Evolutionary conservation across 2,113 vertebrate species (phyloP), one percentile per base, ranked within the genome.

Genomic region (Carassius auratus): DNA sequence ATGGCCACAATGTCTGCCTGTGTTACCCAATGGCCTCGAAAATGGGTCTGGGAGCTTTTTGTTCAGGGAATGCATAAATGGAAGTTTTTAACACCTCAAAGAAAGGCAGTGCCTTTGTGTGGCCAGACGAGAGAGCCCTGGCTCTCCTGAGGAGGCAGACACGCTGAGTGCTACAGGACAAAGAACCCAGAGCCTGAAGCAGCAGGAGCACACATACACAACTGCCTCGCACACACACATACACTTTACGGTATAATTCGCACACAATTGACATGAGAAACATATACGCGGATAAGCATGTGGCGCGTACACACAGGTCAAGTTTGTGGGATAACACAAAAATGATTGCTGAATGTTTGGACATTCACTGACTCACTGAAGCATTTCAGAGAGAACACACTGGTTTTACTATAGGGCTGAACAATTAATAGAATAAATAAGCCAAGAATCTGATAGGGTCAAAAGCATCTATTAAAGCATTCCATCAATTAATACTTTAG

Each of bases 1-100:
- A 88, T 94, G 93, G 92, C 94, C 94, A 94, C 94, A 94, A 94
- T 95, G 93, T 95, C 91, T 92, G 92, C 92, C 93, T 93, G 92
- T 94, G 94, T 94, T 92, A 92, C 93, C n/a, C 90, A 90, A 92
- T 86, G 91, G 92, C 91, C 94, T 94, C 92, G 71, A 86, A 94
- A 94, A 95, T 94, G 93, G 94, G 92, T 90, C 92, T 88, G 86
- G 87, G 87, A 91, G 92, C 87, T 89, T 89, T 90, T 94, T 94
- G 94, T 95, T 93, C 91, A 91, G 94, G 93, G 93, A 95, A 94
- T 94, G 94, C 93, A 94, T 95, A 95, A 94, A 95, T 95, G 94
- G 95, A 95, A 92, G 94, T 95, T 95, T 95, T 95, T 95, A 95
- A 95, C 94, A 95, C 95, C 94, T 95, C 92, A 94, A 95, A 95